Conservation (phyloP, 92 coral and sea anemone genomes). For the Actinostola sp. region DNA sequence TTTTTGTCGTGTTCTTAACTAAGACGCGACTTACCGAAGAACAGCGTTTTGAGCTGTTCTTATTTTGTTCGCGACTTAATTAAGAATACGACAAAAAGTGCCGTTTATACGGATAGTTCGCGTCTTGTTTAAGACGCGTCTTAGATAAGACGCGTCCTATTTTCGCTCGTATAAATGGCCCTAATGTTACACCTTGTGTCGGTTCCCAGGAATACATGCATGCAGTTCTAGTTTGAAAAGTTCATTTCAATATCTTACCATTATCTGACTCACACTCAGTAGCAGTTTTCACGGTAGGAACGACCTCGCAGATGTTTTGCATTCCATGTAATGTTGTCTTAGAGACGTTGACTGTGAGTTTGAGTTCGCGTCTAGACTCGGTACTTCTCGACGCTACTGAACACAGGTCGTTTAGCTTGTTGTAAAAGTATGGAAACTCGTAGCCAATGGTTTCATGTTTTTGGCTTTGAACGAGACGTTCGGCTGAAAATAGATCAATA, state of each 20-base stretch:
- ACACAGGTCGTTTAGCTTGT: constrained; percentile 21
- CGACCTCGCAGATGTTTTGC: not conserved
- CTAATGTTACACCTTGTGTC: not conserved
- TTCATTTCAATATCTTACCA: not conserved
- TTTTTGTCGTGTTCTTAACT: no score
- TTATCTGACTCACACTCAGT: not conserved
- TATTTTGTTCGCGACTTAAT: no score
- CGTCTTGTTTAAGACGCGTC: no score
- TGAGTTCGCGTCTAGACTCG: not conserved
- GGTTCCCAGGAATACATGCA: no score
- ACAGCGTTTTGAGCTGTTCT: no score
- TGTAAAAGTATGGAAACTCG: constrained; percentile 16
- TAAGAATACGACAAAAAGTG: no score
- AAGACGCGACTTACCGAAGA: no score
- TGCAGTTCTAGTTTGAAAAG: no score
- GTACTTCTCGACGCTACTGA: not conserved
- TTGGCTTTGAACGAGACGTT: not conserved
- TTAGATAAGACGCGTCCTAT: no score
- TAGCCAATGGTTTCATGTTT: not conserved
- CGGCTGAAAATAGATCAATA: constrained; percentile 7
- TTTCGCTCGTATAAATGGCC: no score
- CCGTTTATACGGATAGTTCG: no score
- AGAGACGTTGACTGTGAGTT: constrained; percentile 1
- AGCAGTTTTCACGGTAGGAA: not conserved
- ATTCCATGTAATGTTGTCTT: not conserved